These are phyloP conservation scores for Leptoclinus maculatus DNA, from an alignment of 2,797 vertebrate genomes.

Conservation along the genomic window DNA sequence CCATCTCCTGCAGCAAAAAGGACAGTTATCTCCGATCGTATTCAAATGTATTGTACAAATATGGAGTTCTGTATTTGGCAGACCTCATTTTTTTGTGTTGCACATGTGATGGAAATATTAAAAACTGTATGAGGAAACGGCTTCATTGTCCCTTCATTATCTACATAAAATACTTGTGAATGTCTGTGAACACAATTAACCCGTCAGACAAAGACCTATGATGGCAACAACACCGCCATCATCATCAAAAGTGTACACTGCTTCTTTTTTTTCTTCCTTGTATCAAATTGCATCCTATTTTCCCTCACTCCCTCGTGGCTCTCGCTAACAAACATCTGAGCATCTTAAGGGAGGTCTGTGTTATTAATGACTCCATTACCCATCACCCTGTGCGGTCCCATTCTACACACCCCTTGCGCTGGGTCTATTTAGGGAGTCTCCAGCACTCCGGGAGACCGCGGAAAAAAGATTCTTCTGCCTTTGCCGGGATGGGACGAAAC, in stretches of 20 bases:
- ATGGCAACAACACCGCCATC: slow-evolving; percentile 61
- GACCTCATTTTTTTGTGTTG: slow-evolving; percentile 88
- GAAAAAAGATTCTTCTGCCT: slow-evolving; percentile 74
- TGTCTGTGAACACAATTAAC: slow-evolving; percentile 57
- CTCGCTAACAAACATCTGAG: slow-evolving; percentile 83
- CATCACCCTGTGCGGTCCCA: slow-evolving; percentile 85
- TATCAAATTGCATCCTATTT: slow-evolving; percentile 80
- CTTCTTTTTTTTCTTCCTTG: slow-evolving; percentile 55
- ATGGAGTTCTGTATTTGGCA: slow-evolving; percentile 88
- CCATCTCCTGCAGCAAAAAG: slow-evolving; percentile 82
- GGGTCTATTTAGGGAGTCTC: slow-evolving; percentile 83
- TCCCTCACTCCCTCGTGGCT: slow-evolving; percentile 75
- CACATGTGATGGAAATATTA: slow-evolving; percentile 90
- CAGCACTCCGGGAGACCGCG: slow-evolving; percentile 75
- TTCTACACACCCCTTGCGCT: slow-evolving; percentile 80
- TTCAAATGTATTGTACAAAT: slow-evolving; percentile 87
- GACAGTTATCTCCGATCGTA: slow-evolving; percentile 85
- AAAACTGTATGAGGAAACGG: slow-evolving; percentile 85
- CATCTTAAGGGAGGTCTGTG: slow-evolving; percentile 84
- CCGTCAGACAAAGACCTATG: slow-evolving; percentile 63
- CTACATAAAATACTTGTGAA: neutral
- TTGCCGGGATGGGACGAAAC: slow-evolving; percentile 74
- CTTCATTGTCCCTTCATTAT: slow-evolving; percentile 58
- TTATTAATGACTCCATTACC: slow-evolving; percentile 89
- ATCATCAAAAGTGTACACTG: slow-evolving; percentile 72